These are phyloP conservation scores for Ctenodactylus gundi DNA, from an alignment of 2,113 vertebrate species.

Conservation along the genomic window DNA sequence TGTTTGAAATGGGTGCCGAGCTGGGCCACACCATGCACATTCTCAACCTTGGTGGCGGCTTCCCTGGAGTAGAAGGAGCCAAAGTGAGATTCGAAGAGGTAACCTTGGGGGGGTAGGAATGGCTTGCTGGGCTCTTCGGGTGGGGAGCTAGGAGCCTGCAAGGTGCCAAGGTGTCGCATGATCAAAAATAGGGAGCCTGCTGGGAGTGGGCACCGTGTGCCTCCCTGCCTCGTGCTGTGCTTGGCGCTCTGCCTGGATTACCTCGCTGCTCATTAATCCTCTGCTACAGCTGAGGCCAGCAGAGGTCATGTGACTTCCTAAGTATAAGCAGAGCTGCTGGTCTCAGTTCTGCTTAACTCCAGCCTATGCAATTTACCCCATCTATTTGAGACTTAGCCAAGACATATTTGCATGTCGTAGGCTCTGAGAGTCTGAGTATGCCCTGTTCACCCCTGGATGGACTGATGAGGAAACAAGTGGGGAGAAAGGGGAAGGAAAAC, in stretches of 20 bases:
- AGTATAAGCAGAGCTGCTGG: neutral
- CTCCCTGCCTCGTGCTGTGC: neutral
- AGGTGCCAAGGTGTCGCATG: neutral
- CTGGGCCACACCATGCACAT: conserved; percentile 85
- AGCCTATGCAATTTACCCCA: neutral
- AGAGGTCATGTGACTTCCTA: neutral
- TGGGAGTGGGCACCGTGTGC: neutral
- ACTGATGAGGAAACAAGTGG: neutral
- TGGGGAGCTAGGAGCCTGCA: accelerated
- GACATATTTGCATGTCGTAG: neutral
- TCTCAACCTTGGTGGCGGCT: conserved; percentile 85
- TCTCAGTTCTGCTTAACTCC: neutral
- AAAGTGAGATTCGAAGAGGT: conserved; percentile 85
- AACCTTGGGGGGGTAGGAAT: accelerated
- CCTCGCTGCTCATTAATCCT: neutral
- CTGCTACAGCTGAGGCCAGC: neutral
- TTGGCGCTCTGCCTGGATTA: neutral
- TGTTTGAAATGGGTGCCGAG: conserved; percentile 84
- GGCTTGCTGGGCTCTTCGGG: accelerated
- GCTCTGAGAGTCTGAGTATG: neutral
- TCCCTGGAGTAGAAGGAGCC: conserved; percentile 80
- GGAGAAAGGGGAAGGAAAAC: neutral
- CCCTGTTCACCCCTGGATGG: neutral
- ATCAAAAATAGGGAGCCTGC: neutral
- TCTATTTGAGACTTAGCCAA: neutral